A percentile compares a stretch with the other conserved stretches of the same genome.
Evolutionary conservation across 2,888 invertebrate genomes (phyloP).

Genomic region (Petrolisthes manimaculis): DNA sequence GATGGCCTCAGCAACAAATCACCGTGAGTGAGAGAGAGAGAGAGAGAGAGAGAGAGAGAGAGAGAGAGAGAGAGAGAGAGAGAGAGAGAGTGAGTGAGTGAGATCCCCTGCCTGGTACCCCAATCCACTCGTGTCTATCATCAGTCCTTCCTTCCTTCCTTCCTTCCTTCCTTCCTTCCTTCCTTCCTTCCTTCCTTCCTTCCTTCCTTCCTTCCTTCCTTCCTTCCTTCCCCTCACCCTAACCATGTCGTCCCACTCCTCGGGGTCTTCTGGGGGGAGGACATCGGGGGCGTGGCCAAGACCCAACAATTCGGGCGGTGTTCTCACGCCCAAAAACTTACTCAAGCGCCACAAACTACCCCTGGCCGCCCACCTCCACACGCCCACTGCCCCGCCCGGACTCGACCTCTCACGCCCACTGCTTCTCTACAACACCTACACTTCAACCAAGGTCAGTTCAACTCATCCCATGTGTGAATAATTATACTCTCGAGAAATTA

Average conservation of each 20-base stretch:
- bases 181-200: neutral
- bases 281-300: constrained; percentile 23
- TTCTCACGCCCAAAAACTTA: constrained; percentile 53
- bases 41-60: too few species aligned
- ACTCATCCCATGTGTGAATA: too few species aligned
- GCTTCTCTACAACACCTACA: constrained; percentile 76
- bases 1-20: too few species aligned
- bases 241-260: constrained; percentile 51
- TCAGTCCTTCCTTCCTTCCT: neutral
- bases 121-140: neutral
- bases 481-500: too few species aligned
- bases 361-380: constrained; percentile 61
- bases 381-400: constrained; percentile 56
- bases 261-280: constrained; percentile 46
- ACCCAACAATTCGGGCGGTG: constrained; percentile 9
- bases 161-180: neutral
- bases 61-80: too few species aligned
- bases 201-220: neutral
- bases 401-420: constrained; percentile 73
- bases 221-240: constrained; percentile 7
- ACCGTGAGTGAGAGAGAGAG: too few species aligned
- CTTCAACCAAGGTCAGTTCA: constrained; percentile 74
- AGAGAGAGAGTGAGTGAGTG: too few species aligned
- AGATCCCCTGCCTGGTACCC: neutral
- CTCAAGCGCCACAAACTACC: constrained; percentile 51